Conservation (phyloP, 2,888 invertebrate genomes). For the Drosophila putrida region DNA sequence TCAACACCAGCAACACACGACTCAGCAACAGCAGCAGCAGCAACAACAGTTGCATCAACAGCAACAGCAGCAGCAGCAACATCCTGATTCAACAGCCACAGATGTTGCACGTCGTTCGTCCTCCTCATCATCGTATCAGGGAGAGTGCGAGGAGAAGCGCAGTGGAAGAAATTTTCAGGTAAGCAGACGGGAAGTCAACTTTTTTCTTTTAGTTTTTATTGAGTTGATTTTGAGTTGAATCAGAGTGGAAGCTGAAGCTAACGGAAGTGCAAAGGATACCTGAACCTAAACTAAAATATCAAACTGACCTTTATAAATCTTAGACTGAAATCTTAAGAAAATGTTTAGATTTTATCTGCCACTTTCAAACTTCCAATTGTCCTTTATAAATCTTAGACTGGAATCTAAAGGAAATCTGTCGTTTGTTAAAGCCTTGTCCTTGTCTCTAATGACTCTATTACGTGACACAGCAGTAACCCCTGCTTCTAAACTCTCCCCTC, state of each 20-base stretch:
- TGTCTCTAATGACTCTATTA: conserved; percentile 65
- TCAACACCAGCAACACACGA: conserved; percentile 76
- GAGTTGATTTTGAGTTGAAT: conserved; percentile 23
- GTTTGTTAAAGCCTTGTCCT: conserved; percentile 28
- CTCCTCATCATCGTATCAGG: conserved; percentile 75
- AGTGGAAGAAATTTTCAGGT: conserved; percentile 84
- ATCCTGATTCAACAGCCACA: conserved; percentile 85
- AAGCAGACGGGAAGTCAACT: conserved; percentile 70
- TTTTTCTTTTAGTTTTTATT: conserved; percentile 22
- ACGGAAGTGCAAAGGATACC: conserved; percentile 48
- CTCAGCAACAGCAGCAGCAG: conserved; percentile 68
- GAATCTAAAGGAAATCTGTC: conserved; percentile 42
- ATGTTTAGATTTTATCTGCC: not conserved
- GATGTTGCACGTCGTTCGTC: conserved; percentile 82
- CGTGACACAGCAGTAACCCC: conserved; percentile 49
- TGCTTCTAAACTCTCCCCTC: not conserved
- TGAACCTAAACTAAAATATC: not conserved
- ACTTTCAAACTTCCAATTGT: not conserved
- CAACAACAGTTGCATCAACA: conserved; percentile 42
- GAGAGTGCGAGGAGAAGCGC: conserved; percentile 82
- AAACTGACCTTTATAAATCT: too few relatives aligned
- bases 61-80: conserved; percentile 79
- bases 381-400: conserved; percentile 23
- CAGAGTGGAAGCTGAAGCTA: conserved; percentile 44
- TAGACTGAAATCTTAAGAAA: too few relatives aligned